These are phyloP conservation scores for Myiozetetes cayanensis DNA, from an alignment of 2,113 vertebrate species.

Conservation along the genomic window DNA sequence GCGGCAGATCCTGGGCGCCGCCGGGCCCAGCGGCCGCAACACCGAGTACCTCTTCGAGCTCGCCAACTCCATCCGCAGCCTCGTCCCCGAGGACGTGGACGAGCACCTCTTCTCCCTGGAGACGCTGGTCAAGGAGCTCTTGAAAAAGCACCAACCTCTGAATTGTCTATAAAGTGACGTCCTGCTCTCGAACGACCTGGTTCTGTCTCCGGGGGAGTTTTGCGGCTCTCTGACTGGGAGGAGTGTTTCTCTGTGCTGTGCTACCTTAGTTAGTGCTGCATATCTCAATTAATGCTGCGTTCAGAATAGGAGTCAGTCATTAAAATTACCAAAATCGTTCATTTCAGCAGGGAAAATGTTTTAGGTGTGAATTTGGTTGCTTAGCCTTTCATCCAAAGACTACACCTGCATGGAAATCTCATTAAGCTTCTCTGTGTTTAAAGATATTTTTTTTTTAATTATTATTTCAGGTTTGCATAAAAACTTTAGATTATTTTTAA, in stretches of 20 bases:
- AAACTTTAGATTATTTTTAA: background rate
- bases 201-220: slow-evolving; percentile 13
- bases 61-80: slow-evolving; percentile 85
- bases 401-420: background rate
- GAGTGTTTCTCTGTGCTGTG: background rate
- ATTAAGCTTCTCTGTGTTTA: background rate
- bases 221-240: background rate
- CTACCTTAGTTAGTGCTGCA: background rate
- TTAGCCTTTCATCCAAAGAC: background rate
- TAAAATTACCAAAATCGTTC: background rate
- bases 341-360: background rate
- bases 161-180: slow-evolving; percentile 32
- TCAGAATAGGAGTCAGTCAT: background rate
- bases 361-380: background rate
- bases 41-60: slow-evolving; percentile 95
- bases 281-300: background rate
- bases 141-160: slow-evolving; percentile 67
- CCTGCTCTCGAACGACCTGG: background rate
- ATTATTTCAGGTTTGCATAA: background rate
- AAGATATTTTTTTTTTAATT: background rate
- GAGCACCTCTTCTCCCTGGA: slow-evolving; percentile 93
- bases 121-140: slow-evolving; percentile 84
- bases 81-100: slow-evolving; percentile 90
- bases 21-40: slow-evolving; percentile 91
- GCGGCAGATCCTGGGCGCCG: slow-evolving; percentile 85